Evolutionary conservation across 2,797 vertebrate species (phyloP).

Genomic region (Heliangelus exortis): DNA sequence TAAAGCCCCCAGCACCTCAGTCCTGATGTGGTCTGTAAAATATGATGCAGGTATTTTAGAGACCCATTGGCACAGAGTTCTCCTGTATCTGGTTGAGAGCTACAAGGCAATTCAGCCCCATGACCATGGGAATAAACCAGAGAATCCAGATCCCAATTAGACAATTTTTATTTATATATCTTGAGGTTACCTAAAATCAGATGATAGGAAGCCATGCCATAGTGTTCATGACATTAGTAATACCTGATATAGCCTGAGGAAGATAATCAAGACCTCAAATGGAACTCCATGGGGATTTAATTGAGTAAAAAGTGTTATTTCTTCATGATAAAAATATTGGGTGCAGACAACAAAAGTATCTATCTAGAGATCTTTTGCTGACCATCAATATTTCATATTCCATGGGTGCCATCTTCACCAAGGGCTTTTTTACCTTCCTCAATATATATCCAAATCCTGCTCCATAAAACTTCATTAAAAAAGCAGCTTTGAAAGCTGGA

Average conservation of each 20-base stretch:
- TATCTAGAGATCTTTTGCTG: not conserved
- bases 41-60: too few species aligned
- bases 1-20: not conserved
- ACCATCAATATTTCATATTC: not conserved
- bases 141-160: not conserved
- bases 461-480: not conserved
- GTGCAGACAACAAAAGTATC: not conserved
- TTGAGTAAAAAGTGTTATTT: not conserved
- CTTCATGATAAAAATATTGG: not conserved
- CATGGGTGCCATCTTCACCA: not conserved
- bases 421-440: not conserved
- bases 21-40: not conserved
- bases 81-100: not conserved
- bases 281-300: fast-evolving
- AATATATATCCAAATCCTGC: not conserved
- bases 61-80: not conserved
- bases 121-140: not conserved
- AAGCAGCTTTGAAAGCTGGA: not conserved
- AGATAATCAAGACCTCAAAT: not conserved
- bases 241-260: not conserved
- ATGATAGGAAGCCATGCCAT: not conserved
- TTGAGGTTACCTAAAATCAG: not conserved
- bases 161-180: not conserved
- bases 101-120: not conserved
- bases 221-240: fast-evolving